Conservation (phyloP, 37 sponge, comb jelly and placozoan genomes). For the Haliclona indistincta region DNA sequence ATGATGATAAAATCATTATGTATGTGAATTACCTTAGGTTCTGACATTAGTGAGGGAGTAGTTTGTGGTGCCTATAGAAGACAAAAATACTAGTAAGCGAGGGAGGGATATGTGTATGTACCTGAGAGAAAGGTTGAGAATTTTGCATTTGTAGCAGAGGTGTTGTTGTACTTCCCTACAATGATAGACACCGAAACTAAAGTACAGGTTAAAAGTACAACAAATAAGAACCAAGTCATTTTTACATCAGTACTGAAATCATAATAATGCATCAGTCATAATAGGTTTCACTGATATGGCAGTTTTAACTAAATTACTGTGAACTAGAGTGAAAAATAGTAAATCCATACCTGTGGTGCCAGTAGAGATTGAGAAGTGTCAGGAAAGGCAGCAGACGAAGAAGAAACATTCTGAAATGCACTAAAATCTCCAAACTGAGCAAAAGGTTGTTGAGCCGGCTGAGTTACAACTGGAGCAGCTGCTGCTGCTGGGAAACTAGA, state of each 20-base stretch:
- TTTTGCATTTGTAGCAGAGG: too few relatives aligned
- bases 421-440: background rate
- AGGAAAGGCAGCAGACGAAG: background rate
- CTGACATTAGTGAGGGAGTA: slow-evolving; percentile 3
- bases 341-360: background rate
- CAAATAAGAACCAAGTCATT: too few relatives aligned
- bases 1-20: background rate
- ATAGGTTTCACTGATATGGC: too few relatives aligned
- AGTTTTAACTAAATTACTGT: too few relatives aligned
- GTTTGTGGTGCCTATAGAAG: background rate
- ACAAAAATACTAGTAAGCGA: background rate
- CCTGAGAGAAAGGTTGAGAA: background rate
- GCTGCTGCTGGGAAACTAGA: background rate
- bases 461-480: background rate
- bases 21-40: background rate
- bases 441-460: background rate
- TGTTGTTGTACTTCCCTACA: too few relatives aligned
- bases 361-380: background rate
- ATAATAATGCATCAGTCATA: background rate
- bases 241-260: background rate
- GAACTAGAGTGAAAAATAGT: too few relatives aligned
- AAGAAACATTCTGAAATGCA: background rate
- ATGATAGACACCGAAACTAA: too few relatives aligned
- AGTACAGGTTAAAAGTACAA: too few relatives aligned
- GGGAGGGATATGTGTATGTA: background rate